Percentiles rank a stretch among this genome's conserved stretches.
Evolutionary conservation across 2,113 vertebrate species (phyloP).

Genomic region (Malurus elegans): DNA sequence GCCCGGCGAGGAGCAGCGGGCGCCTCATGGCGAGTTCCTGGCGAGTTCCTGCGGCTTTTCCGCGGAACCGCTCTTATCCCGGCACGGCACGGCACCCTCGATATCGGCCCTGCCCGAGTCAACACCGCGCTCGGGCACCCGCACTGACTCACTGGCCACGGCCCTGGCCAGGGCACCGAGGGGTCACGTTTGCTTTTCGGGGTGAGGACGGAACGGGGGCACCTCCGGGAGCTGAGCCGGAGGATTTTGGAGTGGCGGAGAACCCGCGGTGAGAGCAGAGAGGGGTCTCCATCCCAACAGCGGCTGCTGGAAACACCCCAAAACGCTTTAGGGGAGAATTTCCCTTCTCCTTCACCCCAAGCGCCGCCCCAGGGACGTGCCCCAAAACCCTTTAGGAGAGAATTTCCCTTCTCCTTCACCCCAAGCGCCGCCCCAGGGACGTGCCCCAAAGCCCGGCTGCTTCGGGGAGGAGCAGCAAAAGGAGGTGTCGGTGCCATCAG

Average conservation of each 20-base stretch:
- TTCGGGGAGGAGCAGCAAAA: not conserved
- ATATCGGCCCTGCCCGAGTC: conserved; percentile 22
- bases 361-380: too few species aligned
- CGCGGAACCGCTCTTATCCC: not conserved
- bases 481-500: rapidly evolving
- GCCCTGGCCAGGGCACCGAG: not conserved
- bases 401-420: not conserved
- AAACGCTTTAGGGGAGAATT: too few species aligned
- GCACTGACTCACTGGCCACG: conserved; percentile 17
- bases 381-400: rapidly evolving
- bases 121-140: not conserved
- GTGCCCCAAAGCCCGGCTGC: not conserved
- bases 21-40: not conserved
- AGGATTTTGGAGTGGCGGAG: rapidly evolving
- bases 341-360: too few species aligned
- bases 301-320: too few species aligned
- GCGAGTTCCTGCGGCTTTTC: too few species aligned
- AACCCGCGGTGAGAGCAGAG: rapidly evolving
- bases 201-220: not conserved
- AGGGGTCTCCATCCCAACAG: not conserved
- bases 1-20: not conserved
- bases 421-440: not conserved
- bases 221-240: rapidly evolving
- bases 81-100: not conserved
- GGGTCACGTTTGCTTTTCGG: conserved; percentile 27